These are phyloP conservation scores for Sphaerophoria taeniata DNA, from an alignment of 2,888 invertebrate genomes.

Conservation along the genomic window DNA sequence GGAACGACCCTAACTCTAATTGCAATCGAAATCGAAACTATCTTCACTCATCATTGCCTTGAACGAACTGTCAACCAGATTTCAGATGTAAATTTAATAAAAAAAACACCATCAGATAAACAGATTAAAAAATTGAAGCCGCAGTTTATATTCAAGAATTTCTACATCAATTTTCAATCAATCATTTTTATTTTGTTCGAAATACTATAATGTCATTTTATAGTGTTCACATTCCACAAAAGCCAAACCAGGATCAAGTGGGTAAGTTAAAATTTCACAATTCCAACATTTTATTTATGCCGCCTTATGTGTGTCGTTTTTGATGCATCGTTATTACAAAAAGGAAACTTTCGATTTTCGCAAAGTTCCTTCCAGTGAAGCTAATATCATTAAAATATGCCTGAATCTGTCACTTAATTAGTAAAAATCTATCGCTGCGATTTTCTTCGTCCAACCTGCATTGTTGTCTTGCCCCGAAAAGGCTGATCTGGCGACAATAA, in stretches of 20 bases:
- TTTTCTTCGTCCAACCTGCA: constrained; percentile 24
- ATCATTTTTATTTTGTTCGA: background rate
- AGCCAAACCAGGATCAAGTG: constrained; percentile 32
- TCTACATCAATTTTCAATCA: constrained; percentile 22
- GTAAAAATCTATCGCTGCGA: background rate
- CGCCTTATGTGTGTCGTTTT: constrained; percentile 17
- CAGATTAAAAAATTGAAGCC: constrained; percentile 50
- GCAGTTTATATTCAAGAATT: constrained; percentile 35
- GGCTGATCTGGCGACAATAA: background rate
- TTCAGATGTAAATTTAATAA: constrained; percentile 61
- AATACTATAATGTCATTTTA: constrained; percentile 62
- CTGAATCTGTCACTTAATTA: background rate
- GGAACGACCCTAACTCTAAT: background rate
- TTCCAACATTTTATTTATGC: constrained; percentile 1
- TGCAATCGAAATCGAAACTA: constrained; percentile 12
- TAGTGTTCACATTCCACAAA: constrained; percentile 69
- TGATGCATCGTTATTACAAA: background rate
- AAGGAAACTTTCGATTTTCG: constrained; percentile 11
- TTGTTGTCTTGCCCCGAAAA: background rate
- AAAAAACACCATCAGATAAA: constrained; percentile 63
- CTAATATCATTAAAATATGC: background rate
- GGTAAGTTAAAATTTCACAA: constrained; percentile 40
- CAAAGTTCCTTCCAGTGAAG: background rate
- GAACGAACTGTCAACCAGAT: constrained; percentile 4
- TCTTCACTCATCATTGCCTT: constrained; percentile 49